Evolutionary conservation across 2,888 invertebrate species (phyloP).

Genomic region (Microctonus brassicae): DNA sequence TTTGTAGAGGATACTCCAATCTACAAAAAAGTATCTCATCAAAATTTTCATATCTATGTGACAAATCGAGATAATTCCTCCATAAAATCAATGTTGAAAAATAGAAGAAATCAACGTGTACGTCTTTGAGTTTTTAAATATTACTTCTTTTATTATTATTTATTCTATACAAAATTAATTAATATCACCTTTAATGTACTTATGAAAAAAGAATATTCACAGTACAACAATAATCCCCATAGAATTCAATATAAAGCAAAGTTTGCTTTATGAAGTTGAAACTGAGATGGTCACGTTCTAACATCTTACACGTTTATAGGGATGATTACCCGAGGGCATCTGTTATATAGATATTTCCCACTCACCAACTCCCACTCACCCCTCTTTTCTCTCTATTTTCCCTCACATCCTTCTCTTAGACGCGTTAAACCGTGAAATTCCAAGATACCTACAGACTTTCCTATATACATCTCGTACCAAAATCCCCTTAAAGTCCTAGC

Average conservation of each 20-base stretch:
- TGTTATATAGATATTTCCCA: neutral
- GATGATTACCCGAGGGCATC: conserved; percentile 12
- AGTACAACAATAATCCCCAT: conserved; percentile 43
- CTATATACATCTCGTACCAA: neutral
- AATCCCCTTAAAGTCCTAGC: neutral
- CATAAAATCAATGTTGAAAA: too few relatives aligned
- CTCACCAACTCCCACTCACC: neutral
- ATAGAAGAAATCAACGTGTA: neutral
- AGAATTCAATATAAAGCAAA: conserved; percentile 39
- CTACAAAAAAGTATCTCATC: too few relatives aligned
- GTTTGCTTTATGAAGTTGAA: conserved; percentile 26
- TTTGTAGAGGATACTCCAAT: too few relatives aligned
- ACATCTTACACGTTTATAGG: conserved; percentile 12
- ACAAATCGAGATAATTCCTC: too few relatives aligned
- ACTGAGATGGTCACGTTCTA: conserved; percentile 6
- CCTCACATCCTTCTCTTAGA: neutral
- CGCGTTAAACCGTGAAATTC: conserved; percentile 2
- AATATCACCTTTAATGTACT: neutral
- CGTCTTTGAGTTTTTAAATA: neutral
- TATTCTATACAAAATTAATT: conserved; percentile 10
- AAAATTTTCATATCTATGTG: too few relatives aligned
- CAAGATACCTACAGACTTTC: neutral
- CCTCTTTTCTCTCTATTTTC: neutral
- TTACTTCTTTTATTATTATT: neutral
- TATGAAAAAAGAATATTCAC: neutral